Base-by-base conservation (phyloP, 2,888 invertebrate genomes). In the Acrobasis suavella region DNA sequence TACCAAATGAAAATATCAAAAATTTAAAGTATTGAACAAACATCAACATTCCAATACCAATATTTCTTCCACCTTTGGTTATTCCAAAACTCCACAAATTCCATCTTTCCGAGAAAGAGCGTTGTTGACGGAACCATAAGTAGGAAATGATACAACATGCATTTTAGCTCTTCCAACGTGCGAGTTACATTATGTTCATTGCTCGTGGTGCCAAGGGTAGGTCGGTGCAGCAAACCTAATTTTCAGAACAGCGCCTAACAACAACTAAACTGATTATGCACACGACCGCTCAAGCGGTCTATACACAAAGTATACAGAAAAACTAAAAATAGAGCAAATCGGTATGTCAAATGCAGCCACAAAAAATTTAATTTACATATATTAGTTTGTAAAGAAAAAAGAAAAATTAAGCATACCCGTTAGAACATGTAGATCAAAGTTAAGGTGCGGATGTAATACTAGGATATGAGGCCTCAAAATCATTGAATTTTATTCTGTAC, bases 1-100 rank as follows among this genome's bases (percentile, higher is more conserved):
- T 22, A 22, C 22, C 22, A 60, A 62, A 64, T 9, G 52, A 51
- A 58, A 55, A 55, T 46, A 51, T 42, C 56, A 58, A 51, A 60
- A 64, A 58, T 38, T 46, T 17, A 3, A 9, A n/a, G n/a, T n/a
- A 17, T 16, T 17, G 3, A 52, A 22, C 52, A 52, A 52, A 52
- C 52, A 52, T 52, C 12, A 3, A 22, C 52, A 52, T 52, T 52
- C 52, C 52, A 52, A 52, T 52, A 17, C 52, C 17, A 17, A 14
- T 52, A 7, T 17, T 46, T 10, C 46, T 12, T 46, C 14, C 7
- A 46, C 12, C 12, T n/a, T 6, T 14, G n/a, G 5, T 6, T 14
- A 46, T n/a, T 46, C 46, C 46, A 46, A 46, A 46, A 46, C 46
- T 14, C 46, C n/a, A n/a, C 46, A n/a, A 46, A 42, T 52, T 22